A percentile compares a stretch with the other conserved stretches of the same genome.
phyloP scores from a whole-genome alignment of 2,113 vertebrate genomes.

The Gila orcuttii region DNA sequence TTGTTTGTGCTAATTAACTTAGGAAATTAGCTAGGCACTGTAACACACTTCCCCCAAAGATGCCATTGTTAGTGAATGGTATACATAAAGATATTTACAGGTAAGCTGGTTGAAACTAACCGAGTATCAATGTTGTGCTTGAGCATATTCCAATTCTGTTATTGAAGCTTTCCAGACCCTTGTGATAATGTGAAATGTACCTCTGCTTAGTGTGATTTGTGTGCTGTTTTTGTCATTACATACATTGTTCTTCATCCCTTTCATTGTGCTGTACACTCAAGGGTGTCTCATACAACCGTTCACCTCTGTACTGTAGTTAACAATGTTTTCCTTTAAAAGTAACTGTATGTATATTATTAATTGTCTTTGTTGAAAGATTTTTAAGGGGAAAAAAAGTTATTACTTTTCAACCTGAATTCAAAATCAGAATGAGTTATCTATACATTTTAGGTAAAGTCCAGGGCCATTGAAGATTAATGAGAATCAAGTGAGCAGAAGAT shows the following conservation, averaged over 20 bases:
- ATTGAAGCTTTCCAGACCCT: constrained; percentile 9
- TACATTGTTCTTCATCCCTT: not conserved
- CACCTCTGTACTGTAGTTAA: not conserved
- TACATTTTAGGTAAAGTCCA: not conserved
- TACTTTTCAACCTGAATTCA: not conserved
- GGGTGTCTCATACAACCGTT: too few species aligned
- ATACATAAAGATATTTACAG: constrained; percentile 91
- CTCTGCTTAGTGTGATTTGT: not conserved
- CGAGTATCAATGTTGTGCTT: not conserved
- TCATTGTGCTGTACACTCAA: not conserved
- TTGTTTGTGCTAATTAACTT: constrained; percentile 63
- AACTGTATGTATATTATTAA: not conserved
- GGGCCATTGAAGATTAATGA: not conserved
- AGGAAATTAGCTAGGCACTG: constrained; percentile 86
- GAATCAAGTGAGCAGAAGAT: not conserved
- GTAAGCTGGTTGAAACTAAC: constrained; percentile 72
- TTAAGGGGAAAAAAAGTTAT: not conserved
- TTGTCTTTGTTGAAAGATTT: not conserved
- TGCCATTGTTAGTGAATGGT: constrained; percentile 91
- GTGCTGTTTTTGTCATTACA: constrained; percentile 3
- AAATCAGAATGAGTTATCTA: not conserved
- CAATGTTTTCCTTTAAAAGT: not conserved
- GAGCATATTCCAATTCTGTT: constrained; percentile 20
- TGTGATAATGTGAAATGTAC: not conserved
- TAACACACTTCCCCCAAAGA: constrained; percentile 91